phyloP scores from a whole-genome alignment of 2,888 invertebrate species.

The Romanomermis culicivorax region DNA sequence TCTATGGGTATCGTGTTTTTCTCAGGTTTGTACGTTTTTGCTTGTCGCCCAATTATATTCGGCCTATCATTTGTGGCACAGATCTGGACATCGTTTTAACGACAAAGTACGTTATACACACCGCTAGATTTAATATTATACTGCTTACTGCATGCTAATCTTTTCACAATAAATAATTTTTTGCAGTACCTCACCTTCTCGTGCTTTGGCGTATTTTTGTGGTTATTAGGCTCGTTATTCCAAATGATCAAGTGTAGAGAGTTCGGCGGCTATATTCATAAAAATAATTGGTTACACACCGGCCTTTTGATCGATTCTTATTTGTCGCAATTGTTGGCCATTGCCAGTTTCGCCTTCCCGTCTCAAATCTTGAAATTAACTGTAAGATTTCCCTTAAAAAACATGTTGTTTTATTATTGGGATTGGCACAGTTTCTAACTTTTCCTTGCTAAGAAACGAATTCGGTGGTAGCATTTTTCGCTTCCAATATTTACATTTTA shows the following conservation, averaged over 20 bases:
- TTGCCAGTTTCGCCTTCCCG: slow-evolving; percentile 11
- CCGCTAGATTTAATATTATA: no score
- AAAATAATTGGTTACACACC: slow-evolving; percentile 2
- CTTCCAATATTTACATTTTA: no score
- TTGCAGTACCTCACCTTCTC: slow-evolving; percentile 9
- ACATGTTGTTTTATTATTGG: no score
- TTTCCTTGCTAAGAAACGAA: no score
- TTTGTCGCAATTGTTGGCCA: slow-evolving; percentile 1
- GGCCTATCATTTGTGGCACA: slow-evolving; percentile 4
- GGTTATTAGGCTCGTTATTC: slow-evolving; percentile 3
- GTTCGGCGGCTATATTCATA: slow-evolving; percentile 1
- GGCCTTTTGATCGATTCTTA: slow-evolving; percentile 6
- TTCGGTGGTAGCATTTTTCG: no score
- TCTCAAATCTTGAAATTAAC: slow-evolving; percentile 7
- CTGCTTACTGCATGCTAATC: no score
- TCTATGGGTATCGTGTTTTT: no score
- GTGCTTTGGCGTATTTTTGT: background rate
- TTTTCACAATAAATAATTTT: background rate
- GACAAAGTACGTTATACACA: background rate
- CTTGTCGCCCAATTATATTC: background rate
- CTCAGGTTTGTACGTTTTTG: background rate
- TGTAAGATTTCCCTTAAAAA: slow-evolving; percentile 3
- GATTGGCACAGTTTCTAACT: no score
- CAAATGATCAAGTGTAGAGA: slow-evolving; percentile 5
- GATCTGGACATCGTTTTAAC: background rate